Evolutionary conservation across 2,113 vertebrate genomes (phyloP).

Genomic region (Gulo gulo): DNA sequence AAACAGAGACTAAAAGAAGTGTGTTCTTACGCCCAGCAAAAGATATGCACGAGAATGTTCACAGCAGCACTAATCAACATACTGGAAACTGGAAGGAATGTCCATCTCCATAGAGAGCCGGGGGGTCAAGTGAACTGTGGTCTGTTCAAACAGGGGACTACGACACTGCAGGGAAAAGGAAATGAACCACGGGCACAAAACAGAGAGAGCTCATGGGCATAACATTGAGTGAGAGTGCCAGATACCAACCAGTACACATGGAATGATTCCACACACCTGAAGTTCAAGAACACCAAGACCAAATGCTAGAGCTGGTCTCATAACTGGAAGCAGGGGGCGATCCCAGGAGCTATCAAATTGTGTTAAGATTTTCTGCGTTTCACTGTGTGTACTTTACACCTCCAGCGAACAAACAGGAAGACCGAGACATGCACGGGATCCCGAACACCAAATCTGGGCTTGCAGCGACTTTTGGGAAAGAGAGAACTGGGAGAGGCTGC

Average conservation of each 20-base stretch:
- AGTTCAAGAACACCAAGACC: neutral
- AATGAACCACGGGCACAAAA: accelerated
- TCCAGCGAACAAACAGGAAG: neutral
- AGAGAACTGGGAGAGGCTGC: accelerated
- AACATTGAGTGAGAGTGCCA: neutral
- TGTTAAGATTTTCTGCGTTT: accelerated
- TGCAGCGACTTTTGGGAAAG: neutral
- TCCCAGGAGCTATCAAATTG: accelerated
- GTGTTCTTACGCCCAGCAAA: neutral
- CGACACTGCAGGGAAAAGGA: neutral
- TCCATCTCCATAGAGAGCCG: neutral
- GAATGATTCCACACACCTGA: neutral
- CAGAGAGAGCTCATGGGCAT: accelerated
- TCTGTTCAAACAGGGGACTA: neutral
- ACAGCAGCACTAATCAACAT: neutral
- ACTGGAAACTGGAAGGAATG: neutral
- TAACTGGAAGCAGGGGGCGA: neutral
- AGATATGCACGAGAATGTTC: accelerated
- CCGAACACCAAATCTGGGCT: neutral
- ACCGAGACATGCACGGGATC: accelerated
- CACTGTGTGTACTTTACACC: accelerated
- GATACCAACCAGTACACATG: neutral
- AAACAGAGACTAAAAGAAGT: neutral
- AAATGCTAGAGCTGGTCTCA: neutral
- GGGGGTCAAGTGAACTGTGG: too few species aligned